Conservation (phyloP, 2,888 invertebrate species). For the Catocala sponsa region DNA sequence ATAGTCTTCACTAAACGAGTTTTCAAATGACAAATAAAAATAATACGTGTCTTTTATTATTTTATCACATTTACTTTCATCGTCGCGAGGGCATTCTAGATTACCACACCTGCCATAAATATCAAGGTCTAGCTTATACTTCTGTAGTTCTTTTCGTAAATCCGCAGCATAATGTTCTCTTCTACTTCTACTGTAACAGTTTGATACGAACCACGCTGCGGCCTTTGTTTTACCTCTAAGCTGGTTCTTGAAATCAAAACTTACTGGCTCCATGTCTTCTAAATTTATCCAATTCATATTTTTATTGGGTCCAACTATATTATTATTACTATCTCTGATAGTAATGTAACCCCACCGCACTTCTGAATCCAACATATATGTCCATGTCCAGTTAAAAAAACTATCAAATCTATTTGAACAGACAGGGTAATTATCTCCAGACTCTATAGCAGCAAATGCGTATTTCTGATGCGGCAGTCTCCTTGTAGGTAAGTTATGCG, state of each 20-base stretch:
- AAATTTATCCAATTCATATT: constrained; percentile 62
- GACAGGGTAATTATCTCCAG: constrained; percentile 63
- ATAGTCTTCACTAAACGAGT: constrained; percentile 65
- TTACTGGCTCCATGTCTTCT: constrained; percentile 60
- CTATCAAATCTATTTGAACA: constrained; percentile 56
- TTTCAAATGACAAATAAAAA: constrained; percentile 71
- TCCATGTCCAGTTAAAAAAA: constrained; percentile 77
- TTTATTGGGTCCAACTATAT: constrained; percentile 59
- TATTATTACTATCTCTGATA: constrained; percentile 55
- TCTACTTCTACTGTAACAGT: constrained; percentile 54
- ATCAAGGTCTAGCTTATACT: constrained; percentile 57
- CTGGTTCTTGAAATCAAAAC: constrained; percentile 47
- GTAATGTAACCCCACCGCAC: constrained; percentile 63
- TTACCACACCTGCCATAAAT: constrained; percentile 63
- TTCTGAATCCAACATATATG: constrained; percentile 70
- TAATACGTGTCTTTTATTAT: constrained; percentile 60
- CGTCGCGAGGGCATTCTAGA: constrained; percentile 48
- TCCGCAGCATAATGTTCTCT: constrained; percentile 46
- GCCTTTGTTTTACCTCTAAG: constrained; percentile 57
- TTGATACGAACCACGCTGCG: constrained; percentile 66
- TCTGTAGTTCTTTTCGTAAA: constrained; percentile 46
- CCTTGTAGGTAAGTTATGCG: constrained; percentile 42
- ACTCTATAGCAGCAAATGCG: constrained; percentile 69
- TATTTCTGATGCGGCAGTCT: constrained; percentile 67
- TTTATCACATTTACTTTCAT: constrained; percentile 47